phyloP scores from a whole-genome alignment of 2,113 vertebrate species.

The Ceyx cyanopectus region DNA sequence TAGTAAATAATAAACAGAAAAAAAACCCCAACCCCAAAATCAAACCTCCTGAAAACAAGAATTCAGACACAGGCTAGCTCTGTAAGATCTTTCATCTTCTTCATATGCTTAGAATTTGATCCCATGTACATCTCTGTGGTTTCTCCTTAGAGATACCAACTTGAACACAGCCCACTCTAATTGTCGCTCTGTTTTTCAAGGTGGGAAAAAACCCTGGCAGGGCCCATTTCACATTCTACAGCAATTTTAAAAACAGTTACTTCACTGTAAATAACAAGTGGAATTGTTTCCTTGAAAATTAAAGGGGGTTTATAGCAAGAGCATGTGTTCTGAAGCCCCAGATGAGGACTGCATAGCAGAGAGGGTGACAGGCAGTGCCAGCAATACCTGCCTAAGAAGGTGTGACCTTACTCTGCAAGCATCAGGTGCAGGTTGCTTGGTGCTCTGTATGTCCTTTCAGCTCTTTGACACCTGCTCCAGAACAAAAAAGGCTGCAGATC shows the following conservation, averaged over 20 bases:
- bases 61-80: neutral
- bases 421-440: rapidly evolving
- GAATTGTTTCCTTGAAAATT: neutral
- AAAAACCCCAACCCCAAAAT: rapidly evolving
- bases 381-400: neutral
- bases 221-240: neutral
- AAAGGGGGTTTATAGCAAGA: neutral
- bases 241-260: neutral
- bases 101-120: neutral
- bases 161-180: neutral
- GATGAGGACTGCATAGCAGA: neutral
- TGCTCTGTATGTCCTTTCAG: neutral
- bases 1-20: neutral
- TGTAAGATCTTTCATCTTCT: neutral
- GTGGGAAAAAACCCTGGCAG: neutral
- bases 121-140: neutral
- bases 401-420: neutral
- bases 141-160: neutral
- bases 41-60: neutral
- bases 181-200: neutral
- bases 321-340: neutral
- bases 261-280: neutral
- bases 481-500: neutral
- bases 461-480: neutral
- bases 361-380: rapidly evolving